Conservation (phyloP, 2,888 invertebrate species). For the Baronia brevicornis region DNA sequence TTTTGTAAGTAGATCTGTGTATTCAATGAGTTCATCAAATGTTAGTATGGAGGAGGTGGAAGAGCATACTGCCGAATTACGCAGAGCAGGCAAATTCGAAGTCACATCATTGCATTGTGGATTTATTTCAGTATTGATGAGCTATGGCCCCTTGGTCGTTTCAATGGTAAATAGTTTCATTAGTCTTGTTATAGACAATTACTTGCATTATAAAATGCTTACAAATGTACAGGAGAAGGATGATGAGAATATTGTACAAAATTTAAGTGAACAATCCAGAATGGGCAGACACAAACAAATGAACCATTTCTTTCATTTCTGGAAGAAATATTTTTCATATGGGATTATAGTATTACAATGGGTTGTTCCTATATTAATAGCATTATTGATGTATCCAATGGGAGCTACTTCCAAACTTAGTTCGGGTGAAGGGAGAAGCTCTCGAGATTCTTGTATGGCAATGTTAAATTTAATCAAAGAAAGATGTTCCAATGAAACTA, state of each 20-base stretch:
- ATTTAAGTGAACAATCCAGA: slow-evolving; percentile 27
- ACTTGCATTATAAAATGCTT: slow-evolving; percentile 57
- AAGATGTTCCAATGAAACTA: slow-evolving; percentile 32
- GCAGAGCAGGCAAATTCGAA: slow-evolving; percentile 20
- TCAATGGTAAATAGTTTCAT: slow-evolving; percentile 63
- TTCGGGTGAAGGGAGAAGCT: slow-evolving; percentile 30
- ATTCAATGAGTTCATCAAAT: slow-evolving; percentile 36
- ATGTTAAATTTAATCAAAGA: slow-evolving; percentile 39
- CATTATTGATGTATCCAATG: slow-evolving; percentile 54
- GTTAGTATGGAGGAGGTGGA: slow-evolving; percentile 35
- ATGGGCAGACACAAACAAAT: slow-evolving; percentile 19
- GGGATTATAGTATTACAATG: slow-evolving; percentile 52
- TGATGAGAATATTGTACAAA: slow-evolving; percentile 42
- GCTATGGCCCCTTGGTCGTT: slow-evolving; percentile 55
- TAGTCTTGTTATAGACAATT: slow-evolving; percentile 57
- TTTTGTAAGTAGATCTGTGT: slow-evolving; percentile 42
- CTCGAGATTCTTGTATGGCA: slow-evolving; percentile 44
- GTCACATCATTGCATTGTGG: slow-evolving; percentile 33
- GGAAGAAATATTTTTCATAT: slow-evolving; percentile 45
- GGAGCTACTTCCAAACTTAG: slow-evolving; percentile 36
- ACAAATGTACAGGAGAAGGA: slow-evolving; percentile 37
- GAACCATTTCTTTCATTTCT: slow-evolving; percentile 28
- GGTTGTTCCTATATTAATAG: slow-evolving; percentile 49
- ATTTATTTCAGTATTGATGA: slow-evolving; percentile 40
- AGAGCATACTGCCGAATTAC: slow-evolving; percentile 29